A percentile compares a stretch with the other conserved stretches of the same genome.
Conservation (phyloP, 2,113 vertebrate species). For the Harpagus bidentatus region DNA sequence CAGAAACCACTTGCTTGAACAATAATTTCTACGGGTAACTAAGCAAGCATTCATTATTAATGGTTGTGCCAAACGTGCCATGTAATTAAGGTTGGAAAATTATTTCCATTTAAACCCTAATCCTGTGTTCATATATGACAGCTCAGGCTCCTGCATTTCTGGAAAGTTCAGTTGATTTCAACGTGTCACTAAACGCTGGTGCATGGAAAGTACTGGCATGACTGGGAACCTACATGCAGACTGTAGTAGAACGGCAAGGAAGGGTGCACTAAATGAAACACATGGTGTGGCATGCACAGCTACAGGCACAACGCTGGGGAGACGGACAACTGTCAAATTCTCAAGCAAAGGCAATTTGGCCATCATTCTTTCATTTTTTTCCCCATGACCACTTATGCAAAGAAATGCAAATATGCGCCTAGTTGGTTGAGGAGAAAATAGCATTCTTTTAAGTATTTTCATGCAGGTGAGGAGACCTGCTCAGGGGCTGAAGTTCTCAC, state of each 20-base stretch:
- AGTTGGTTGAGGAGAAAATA: neutral
- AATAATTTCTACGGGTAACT: neutral
- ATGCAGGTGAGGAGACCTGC: neutral
- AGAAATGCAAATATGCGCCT: neutral
- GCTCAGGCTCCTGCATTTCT: neutral
- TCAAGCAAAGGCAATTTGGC: neutral
- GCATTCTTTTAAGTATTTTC: neutral
- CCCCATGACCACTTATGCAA: neutral
- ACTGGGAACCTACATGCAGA: neutral
- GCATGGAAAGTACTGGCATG: neutral
- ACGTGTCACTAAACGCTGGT: neutral
- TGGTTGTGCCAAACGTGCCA: neutral
- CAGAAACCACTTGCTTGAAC: neutral
- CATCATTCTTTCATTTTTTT: neutral
- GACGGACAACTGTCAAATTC: neutral
- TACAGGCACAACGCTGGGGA: neutral
- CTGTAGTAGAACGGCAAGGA: neutral
- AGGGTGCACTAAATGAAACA: neutral
- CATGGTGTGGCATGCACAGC: neutral
- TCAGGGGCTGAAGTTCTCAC: neutral
- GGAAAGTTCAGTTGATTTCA: neutral
- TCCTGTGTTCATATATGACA: neutral
- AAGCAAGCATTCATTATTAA: constrained; percentile 10
- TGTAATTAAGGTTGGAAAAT: neutral
- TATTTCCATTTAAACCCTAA: neutral